Percentiles rank a stretch among this genome's conserved stretches.
Evolutionary conservation across 2,888 invertebrate genomes (phyloP).

Genomic region (Sinopyrophorus schimmeli): DNA sequence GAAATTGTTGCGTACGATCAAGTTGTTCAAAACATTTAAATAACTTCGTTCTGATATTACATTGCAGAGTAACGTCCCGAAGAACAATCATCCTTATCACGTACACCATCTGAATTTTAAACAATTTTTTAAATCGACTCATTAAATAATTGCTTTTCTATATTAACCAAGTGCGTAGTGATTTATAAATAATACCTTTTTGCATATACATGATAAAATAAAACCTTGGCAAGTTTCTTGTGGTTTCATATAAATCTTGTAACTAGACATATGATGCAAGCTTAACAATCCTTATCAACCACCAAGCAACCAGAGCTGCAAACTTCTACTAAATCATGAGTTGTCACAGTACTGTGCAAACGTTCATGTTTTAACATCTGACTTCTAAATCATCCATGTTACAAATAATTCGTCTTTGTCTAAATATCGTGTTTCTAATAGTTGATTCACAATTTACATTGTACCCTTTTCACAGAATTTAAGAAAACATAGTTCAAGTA

Average conservation of each 20-base stretch:
- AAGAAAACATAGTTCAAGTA: no score
- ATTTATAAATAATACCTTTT: no score
- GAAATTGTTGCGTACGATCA: no score
- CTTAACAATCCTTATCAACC: slow-evolving; percentile 40
- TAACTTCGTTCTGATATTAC: no score
- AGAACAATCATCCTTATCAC: no score
- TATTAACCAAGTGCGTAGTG: slow-evolving; percentile 18
- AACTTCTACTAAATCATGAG: slow-evolving; percentile 28
- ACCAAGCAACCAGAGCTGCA: slow-evolving; percentile 28
- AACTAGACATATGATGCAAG: slow-evolving; percentile 35
- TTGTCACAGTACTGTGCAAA: slow-evolving; percentile 23
- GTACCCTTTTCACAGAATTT: no score
- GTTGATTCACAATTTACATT: no score
- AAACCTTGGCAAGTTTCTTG: slow-evolving; percentile 34
- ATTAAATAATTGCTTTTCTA: no score
- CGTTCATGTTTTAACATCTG: slow-evolving; percentile 26
- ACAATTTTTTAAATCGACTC: no score
- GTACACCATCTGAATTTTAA: slow-evolving; percentile 31
- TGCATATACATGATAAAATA: slow-evolving; percentile 40
- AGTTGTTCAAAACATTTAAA: no score
- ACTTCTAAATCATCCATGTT: slow-evolving; percentile 23
- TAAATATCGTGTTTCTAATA: slow-evolving; percentile 11
- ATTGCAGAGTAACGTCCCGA: no score
- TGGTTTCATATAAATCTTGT: slow-evolving; percentile 34
- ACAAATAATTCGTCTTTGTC: slow-evolving; percentile 24